Evolutionary conservation across 1,140 invertebrate species (phyloP).

Genomic region (Nasonia giraulti): DNA sequence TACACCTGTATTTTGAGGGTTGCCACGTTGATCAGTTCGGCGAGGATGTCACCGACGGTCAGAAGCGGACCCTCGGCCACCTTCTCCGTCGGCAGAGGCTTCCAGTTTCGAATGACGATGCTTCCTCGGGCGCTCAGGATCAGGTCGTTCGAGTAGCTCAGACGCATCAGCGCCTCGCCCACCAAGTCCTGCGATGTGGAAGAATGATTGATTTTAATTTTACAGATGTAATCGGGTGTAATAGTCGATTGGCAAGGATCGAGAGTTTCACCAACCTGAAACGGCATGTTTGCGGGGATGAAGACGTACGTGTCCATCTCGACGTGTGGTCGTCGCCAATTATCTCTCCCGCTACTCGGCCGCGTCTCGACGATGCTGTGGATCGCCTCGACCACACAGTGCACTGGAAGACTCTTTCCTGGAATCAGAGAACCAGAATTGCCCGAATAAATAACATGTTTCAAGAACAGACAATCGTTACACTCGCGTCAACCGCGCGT

Average conservation of each 20-base stretch:
- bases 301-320: constrained; percentile 95
- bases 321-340: constrained; percentile 80
- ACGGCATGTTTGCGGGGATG: constrained; percentile 90
- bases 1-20: constrained; percentile 92
- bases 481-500: not conserved
- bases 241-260: not conserved
- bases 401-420: constrained; percentile 94
- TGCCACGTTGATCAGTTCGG: constrained; percentile 92
- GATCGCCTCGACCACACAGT: constrained; percentile 91
- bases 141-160: constrained; percentile 78
- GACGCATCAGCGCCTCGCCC: constrained; percentile 78
- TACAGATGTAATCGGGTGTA: too few species aligned
- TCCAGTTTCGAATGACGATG: constrained; percentile 95
- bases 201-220: too few species aligned
- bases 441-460: not conserved
- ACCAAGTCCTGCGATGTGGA: constrained; percentile 75
- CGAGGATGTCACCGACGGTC: constrained; percentile 93
- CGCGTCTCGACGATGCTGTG: constrained; percentile 80
- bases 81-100: constrained; percentile 90
- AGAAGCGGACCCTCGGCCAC: constrained; percentile 90
- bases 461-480: not conserved
- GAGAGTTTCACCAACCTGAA: constrained; percentile 76
- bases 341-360: constrained; percentile 68
- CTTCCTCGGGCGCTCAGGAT: constrained; percentile 80
- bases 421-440: constrained; percentile 67